Base-by-base conservation (phyloP, 2,113 vertebrate species). In the Vireo altiloquus region DNA sequence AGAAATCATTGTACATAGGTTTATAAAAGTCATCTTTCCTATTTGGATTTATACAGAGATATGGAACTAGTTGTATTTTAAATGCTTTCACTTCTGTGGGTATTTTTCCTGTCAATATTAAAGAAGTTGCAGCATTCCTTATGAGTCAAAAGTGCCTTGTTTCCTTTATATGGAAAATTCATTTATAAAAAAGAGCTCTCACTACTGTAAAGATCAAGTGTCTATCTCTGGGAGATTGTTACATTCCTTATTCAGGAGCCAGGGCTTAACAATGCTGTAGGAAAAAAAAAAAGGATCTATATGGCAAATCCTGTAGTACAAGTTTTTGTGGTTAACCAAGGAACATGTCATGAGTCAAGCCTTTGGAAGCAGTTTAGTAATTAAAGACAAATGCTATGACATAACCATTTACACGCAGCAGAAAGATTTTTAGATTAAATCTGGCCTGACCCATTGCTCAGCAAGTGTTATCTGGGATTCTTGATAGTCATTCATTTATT, bases 311-410 rank as follows among this genome's bases (percentile, higher is more conserved):
- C 97, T 98, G 97, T 98, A 98, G 91, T 97, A 98, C 98, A 98
- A 98, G 98, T 96, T 98, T 98, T 98, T 98, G 98, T 98, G 98
- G 98, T 98, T 98, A 98, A 98, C 98, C 81, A 1, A 98, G 97
- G 97, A 98, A 98, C 96, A 97, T 92, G 96, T 96, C 97, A 96
- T 98, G 97, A 98, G 97, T 98, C 98, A 98, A 97, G 90, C 86
- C 97, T 98, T 98, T 97, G 97, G 98, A 98, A 98, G 97, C 97
- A 97, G 95, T 96, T 97, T 96, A 96, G 94, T 98, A 98, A 98
- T 98, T 98, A 98, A 98, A 98, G 98, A 98, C 98, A 98, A 98
- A 98, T 98, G 98, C 97, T 97, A 98, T 98, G 98, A 98, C 98
- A 98, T 98, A 98, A 98, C 97, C 98, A 98, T 98, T 98, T 98